Evolutionary conservation across 2,888 invertebrate genomes (phyloP).

Genomic region (Perizoma flavofasciatum): DNA sequence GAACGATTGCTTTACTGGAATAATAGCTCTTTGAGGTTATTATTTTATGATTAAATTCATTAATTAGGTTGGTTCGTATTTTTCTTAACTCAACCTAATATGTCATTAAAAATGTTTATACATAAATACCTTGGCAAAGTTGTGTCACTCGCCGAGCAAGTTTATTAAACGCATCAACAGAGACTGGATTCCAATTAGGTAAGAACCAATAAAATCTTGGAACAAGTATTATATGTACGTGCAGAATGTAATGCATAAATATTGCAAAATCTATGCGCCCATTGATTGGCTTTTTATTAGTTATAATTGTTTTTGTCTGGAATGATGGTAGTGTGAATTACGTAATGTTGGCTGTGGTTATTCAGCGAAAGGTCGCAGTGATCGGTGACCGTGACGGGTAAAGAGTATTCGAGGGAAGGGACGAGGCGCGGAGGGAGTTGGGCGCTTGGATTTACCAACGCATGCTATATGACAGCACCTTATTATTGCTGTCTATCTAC

Average conservation of each 20-base stretch:
- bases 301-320: constrained; percentile 34
- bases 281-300: constrained; percentile 37
- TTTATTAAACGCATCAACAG: not conserved
- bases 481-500: too few species aligned
- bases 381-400: constrained; percentile 74
- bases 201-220: not conserved
- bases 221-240: not conserved
- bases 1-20: constrained; percentile 30
- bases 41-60: too few species aligned
- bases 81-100: too few species aligned
- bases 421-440: constrained; percentile 28
- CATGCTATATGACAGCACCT: constrained; percentile 39
- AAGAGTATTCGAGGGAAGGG: constrained; percentile 48
- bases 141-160: constrained; percentile 1
- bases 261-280: constrained; percentile 23
- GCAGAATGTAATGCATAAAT: constrained; percentile 14
- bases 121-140: not conserved
- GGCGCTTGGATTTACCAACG: constrained; percentile 34
- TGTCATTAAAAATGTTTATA: not conserved
- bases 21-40: constrained; percentile 21
- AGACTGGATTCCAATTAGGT: not conserved
- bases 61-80: too few species aligned
- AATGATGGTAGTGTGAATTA: constrained; percentile 54
- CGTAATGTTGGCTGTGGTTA: constrained; percentile 62
- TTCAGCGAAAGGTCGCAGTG: constrained; percentile 75